Base-by-base conservation (phyloP, 2,797 vertebrate genomes). In the Podargus strigoides region DNA sequence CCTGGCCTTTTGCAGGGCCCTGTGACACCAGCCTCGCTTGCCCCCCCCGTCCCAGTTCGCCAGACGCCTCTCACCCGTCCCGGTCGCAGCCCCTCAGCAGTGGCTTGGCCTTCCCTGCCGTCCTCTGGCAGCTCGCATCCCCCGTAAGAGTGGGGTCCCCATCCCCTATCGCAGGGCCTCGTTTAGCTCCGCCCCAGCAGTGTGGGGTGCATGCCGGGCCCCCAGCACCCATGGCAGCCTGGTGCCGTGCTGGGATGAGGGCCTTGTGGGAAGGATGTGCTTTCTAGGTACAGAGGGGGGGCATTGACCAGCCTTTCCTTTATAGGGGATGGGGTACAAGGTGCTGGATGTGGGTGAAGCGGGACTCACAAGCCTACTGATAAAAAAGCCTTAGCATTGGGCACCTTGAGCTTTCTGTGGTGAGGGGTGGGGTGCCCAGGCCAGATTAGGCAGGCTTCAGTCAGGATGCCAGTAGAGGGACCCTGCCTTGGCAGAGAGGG, bases 371-470 rank as follows among this genome's bases (percentile, higher is more conserved):
- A 37, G 27, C 16, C 10, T 21, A 4, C 21, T 3, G 32, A 2
- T 32, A 8, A 4, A 8, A 14, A 27, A 52, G 23, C 36, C 19
- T 20, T 18, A 23, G 42, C 3, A 13, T 37, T 11, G 27, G 26
- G 14, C 26, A 2, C 23, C 7, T 7, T 12, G 46, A 55, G 16
- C 9, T 14, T 37, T 36, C 18, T 16, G 18, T 9, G 2, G 5
- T 9, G 27, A 14, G 11, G 5, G 23, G 30, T 14, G 21, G 3
- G 13, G 17, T n/a, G n/a, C 7, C 8, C 9, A 6, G 2, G 4
- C 3, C 18, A 4, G 17, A 3, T 37, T 5, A 28, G 3, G 32
- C 30, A 21, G 34, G 19, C 21, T 4, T 36, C 1, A 2, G n/a
- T 42, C 17, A 8, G 24, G 24, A 14, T n/a, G 27, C 6, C 10